phyloP scores from a whole-genome alignment of 2,113 vertebrate species.

The Phalacrocorax brasilianus region DNA sequence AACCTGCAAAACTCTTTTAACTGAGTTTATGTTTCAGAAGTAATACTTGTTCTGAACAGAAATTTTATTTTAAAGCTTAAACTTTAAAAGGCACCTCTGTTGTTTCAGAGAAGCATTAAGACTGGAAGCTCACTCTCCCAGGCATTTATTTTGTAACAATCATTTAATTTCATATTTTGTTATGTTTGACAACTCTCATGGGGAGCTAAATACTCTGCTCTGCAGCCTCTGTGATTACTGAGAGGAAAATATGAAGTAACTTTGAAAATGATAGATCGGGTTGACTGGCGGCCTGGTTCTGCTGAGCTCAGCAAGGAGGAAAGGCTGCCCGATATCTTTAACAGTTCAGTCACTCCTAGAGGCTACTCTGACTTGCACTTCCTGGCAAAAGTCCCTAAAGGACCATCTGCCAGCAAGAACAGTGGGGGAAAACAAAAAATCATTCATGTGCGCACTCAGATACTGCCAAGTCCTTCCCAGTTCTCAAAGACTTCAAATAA shows the following conservation, averaged over 20 bases:
- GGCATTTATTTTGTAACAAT: neutral
- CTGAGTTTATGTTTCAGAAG: neutral
- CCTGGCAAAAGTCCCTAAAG: slow-evolving; percentile 15
- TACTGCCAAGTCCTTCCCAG: neutral
- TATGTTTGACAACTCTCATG: neutral
- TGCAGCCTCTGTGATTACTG: neutral
- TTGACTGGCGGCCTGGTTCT: neutral
- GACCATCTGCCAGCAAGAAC: slow-evolving; percentile 22
- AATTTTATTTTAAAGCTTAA: neutral
- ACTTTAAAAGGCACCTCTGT: neutral
- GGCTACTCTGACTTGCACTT: slow-evolving; percentile 5
- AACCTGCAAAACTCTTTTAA: neutral
- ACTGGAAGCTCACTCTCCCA: neutral
- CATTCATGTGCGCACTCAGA: neutral
- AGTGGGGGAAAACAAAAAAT: rapidly evolving
- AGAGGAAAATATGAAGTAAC: neutral
- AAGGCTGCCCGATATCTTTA: neutral
- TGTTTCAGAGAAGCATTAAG: neutral
- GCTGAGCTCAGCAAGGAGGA: slow-evolving; percentile 1
- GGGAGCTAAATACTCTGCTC: neutral
- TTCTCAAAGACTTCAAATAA: neutral
- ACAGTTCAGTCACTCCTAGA: neutral
- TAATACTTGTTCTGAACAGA: neutral
- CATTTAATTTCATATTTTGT: neutral
- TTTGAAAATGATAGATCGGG: neutral